phyloP scores from a whole-genome alignment of 2,888 invertebrate genomes.

The Eupsilia transversa region DNA sequence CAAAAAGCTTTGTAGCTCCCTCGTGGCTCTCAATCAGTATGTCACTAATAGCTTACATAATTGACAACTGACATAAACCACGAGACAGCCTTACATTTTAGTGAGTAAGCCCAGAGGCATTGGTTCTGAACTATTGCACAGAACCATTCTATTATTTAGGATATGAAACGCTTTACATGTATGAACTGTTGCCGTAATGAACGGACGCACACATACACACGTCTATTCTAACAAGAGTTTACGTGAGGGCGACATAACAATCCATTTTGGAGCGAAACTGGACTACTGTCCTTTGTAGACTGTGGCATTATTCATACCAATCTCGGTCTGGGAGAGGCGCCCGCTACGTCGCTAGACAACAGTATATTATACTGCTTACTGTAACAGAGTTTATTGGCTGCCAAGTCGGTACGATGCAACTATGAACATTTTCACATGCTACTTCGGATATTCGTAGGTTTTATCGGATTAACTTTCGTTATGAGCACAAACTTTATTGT shows the following conservation, averaged over 20 bases:
- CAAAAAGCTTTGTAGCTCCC: slow-evolving; percentile 39
- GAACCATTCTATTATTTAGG: slow-evolving; percentile 45
- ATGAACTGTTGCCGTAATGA: slow-evolving; percentile 20
- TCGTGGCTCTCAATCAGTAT: slow-evolving; percentile 54
- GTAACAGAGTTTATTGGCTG: slow-evolving; percentile 70
- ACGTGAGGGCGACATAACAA: slow-evolving; percentile 49
- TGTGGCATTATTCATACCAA: slow-evolving; percentile 66
- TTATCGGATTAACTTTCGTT: slow-evolving; percentile 56
- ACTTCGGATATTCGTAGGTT: slow-evolving; percentile 42
- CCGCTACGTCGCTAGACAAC: slow-evolving; percentile 56
- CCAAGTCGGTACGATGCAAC: slow-evolving; percentile 65
- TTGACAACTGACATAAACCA: slow-evolving; percentile 61
- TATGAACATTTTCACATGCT: slow-evolving; percentile 47
- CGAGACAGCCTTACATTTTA: slow-evolving; percentile 41
- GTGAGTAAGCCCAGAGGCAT: slow-evolving; percentile 54
- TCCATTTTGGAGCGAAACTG: slow-evolving; percentile 56
- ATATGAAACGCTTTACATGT: slow-evolving; percentile 37
- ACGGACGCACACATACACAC: slow-evolving; percentile 21
- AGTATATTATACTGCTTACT: slow-evolving; percentile 61
- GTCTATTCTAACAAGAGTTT: slow-evolving; percentile 45
- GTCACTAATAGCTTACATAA: slow-evolving; percentile 57
- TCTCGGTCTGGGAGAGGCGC: slow-evolving; percentile 57
- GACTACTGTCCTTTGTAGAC: slow-evolving; percentile 55
- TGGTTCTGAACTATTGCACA: slow-evolving; percentile 26
- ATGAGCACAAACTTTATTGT: slow-evolving; percentile 50